phyloP scores from a whole-genome alignment of 2,888 invertebrate species.

The Hybos culiciformis region DNA sequence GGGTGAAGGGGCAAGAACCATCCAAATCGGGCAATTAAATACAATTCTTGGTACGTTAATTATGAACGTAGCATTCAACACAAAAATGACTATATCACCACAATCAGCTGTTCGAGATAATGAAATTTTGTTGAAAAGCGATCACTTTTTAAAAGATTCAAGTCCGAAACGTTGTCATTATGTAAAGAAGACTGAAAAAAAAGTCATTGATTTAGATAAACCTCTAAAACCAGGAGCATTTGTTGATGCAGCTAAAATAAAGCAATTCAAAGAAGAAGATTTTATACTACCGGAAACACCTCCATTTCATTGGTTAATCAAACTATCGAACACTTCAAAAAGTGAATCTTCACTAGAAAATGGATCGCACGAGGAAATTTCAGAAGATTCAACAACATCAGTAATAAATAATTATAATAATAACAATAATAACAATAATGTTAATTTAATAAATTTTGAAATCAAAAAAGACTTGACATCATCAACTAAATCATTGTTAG shows the following conservation, averaged over 20 bases:
- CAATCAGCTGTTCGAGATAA: constrained; percentile 52
- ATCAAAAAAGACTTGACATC: constrained; percentile 19
- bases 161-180: constrained; percentile 47
- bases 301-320: constrained; percentile 46
- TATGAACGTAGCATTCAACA: constrained; percentile 73
- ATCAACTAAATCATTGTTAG: constrained; percentile 27
- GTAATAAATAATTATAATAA: constrained; percentile 19
- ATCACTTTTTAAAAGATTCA: constrained; percentile 69
- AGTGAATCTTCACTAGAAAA: constrained; percentile 10
- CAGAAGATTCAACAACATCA: constrained; percentile 4
- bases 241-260: constrained; percentile 51
- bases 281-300: constrained; percentile 45
- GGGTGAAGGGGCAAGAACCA: constrained; percentile 62
- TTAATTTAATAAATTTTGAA: constrained; percentile 16
- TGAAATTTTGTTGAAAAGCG: constrained; percentile 76
- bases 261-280: constrained; percentile 41
- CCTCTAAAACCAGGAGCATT: constrained; percentile 67
- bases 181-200: constrained; percentile 45
- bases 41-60: constrained; percentile 76
- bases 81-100: constrained; percentile 82
- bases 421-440: constrained; percentile 17
- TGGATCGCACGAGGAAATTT: constrained; percentile 7
- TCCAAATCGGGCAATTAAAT: constrained; percentile 71
- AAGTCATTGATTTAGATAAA: constrained; percentile 52
- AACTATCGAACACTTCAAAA: constrained; percentile 23